Evolutionary conservation across 1,140 invertebrate species (phyloP).

Genomic region (Pogonomyrmex californicus): DNA sequence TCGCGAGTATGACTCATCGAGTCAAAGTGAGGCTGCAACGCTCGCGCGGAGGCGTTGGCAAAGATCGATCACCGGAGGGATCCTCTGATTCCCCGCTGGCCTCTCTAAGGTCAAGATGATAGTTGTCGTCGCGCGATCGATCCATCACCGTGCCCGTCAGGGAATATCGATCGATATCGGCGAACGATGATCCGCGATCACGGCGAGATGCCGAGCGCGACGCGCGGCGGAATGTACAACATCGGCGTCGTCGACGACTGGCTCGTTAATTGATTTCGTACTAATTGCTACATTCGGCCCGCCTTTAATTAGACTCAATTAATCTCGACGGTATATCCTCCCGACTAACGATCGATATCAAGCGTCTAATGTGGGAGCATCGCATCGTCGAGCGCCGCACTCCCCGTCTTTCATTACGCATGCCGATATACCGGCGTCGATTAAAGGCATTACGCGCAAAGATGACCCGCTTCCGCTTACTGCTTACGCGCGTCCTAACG

Average conservation of each 20-base stretch:
- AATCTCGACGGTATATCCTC: conserved; percentile 76
- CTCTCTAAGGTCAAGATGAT: conserved; percentile 23
- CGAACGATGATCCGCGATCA: conserved; percentile 11
- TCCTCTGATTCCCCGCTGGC: conserved; percentile 20
- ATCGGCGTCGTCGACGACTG: conserved; percentile 45
- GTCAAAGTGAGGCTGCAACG: too few relatives aligned
- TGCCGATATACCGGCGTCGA: conserved; percentile 34
- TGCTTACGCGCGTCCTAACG: conserved; percentile 7
- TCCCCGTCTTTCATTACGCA: conserved; percentile 62
- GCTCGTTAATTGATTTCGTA: conserved; percentile 81
- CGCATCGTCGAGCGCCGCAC: conserved; percentile 7
- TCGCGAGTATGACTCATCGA: not conserved
- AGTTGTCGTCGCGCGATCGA: not conserved
- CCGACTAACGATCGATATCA: conserved; percentile 67
- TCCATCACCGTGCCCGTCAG: not conserved
- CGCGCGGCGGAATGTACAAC: conserved; percentile 46
- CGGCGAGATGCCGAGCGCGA: conserved; percentile 17
- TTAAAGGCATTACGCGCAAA: conserved; percentile 65
- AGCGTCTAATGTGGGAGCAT: conserved; percentile 63
- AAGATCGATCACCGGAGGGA: conserved; percentile 20
- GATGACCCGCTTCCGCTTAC: conserved; percentile 1
- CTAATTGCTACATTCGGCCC: conserved; percentile 81
- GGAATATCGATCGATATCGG: conserved; percentile 17
- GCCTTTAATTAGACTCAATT: conserved; percentile 82
- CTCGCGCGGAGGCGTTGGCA: not conserved